A percentile compares a stretch with the other conserved stretches of the same genome.
phyloP scores from a whole-genome alignment of 2,113 vertebrate species.

The Notechis scutatus region DNA sequence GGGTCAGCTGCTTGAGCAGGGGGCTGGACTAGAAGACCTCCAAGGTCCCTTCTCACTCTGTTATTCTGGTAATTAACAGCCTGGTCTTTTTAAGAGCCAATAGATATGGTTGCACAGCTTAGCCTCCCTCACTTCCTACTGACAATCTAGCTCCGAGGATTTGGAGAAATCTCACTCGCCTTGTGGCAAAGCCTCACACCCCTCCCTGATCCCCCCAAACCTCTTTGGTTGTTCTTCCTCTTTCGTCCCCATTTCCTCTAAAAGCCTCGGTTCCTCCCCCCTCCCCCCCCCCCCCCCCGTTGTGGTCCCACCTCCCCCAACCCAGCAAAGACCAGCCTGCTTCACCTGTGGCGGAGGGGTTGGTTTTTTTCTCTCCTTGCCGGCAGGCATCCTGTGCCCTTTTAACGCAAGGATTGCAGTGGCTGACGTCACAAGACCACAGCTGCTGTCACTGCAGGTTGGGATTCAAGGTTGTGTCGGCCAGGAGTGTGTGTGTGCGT shows the following conservation, averaged over 20 bases:
- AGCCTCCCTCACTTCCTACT: not conserved
- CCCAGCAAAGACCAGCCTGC: not conserved
- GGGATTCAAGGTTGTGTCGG: constrained; percentile 36
- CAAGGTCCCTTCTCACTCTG: not conserved
- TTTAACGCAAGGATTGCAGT: constrained; percentile 27
- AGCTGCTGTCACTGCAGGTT: constrained; percentile 5
- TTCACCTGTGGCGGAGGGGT: not conserved
- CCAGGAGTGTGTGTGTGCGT: not conserved
- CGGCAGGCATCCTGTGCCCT: constrained; percentile 30
- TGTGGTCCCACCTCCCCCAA: not conserved
- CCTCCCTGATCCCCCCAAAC: too few species aligned
- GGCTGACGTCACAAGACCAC: not conserved
- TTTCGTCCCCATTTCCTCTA: not conserved
- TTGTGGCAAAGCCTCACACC: too few species aligned
- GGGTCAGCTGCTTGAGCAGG: not conserved
- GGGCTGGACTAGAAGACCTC: not conserved
- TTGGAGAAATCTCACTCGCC: not conserved
- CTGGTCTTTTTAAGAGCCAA: not conserved
- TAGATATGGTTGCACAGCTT: not conserved
- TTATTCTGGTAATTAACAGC: not conserved
- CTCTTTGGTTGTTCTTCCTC: not conserved
- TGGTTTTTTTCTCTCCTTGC: constrained; percentile 38
- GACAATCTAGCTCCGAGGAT: not conserved
- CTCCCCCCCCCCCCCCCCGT: too few species aligned
- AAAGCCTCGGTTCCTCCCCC: not conserved